A percentile compares a stretch with the other conserved stretches of the same genome.
Evolutionary conservation across 2,113 vertebrate species (phyloP).

Genomic region (Eudorcas thomsonii): DNA sequence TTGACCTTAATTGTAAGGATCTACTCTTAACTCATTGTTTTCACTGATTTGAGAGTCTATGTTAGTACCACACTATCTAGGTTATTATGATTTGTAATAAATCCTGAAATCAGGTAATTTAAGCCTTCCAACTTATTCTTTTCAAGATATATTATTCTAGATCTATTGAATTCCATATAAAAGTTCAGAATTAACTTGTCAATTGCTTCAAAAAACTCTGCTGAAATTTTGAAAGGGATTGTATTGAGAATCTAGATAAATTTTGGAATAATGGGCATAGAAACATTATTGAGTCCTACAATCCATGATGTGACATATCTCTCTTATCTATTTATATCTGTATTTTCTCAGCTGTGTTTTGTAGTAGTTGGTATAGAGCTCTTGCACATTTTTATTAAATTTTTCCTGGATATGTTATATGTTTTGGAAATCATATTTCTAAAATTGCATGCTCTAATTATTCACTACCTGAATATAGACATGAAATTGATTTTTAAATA

Average conservation of each 20-base stretch:
- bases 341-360: neutral
- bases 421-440: neutral
- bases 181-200: neutral
- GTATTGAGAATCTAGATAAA: neutral
- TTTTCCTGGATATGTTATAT: neutral
- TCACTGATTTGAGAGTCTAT: neutral
- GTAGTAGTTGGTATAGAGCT: neutral
- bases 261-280: neutral
- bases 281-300: neutral
- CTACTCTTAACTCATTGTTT: neutral
- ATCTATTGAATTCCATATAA: neutral
- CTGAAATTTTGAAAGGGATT: neutral
- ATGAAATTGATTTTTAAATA: slow-evolving; percentile 6
- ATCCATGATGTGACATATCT: neutral
- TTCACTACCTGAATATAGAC: neutral
- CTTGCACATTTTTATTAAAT: neutral
- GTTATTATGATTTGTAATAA: neutral
- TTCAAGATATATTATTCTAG: neutral
- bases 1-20: neutral
- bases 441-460: neutral
- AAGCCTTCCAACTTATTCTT: neutral
- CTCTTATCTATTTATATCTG: neutral
- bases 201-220: slow-evolving; percentile 1
- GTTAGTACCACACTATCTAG: neutral
- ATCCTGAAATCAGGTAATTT: neutral